Evolutionary conservation across 2,888 invertebrate genomes (phyloP).

Genomic region (Tuta absoluta): DNA sequence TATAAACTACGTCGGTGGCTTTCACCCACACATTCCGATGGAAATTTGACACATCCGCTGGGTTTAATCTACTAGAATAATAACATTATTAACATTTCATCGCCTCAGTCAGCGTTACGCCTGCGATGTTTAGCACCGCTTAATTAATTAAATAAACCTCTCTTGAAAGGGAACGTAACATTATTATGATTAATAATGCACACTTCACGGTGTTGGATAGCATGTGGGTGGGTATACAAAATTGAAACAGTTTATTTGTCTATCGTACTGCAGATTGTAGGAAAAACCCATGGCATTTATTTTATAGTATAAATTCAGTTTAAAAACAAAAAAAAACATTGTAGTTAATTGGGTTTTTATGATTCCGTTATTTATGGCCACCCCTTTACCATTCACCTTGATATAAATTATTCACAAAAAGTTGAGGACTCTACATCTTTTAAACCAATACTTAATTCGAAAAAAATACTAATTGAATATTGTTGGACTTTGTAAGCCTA

Average conservation of each 20-base stretch:
- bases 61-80: constrained; percentile 73
- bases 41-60: constrained; percentile 64
- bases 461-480: too few species aligned
- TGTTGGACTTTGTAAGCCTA: too few species aligned
- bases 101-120: constrained; percentile 62
- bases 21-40: constrained; percentile 68
- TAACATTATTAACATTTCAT: constrained; percentile 76
- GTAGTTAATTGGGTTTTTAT: too few species aligned
- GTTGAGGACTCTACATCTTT: too few species aligned
- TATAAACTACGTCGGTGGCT: constrained; percentile 60
- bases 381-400: too few species aligned
- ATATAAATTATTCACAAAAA: too few species aligned
- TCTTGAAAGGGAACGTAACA: constrained; percentile 58
- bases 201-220: constrained; percentile 31
- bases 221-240: background rate
- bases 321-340: too few species aligned
- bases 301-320: too few species aligned
- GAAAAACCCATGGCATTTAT: background rate
- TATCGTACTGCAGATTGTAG: background rate
- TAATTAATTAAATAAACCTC: constrained; percentile 72
- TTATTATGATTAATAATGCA: constrained; percentile 72
- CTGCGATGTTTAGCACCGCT: constrained; percentile 68
- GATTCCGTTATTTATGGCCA: too few species aligned
- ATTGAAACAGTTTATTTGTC: background rate
- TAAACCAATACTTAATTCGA: too few species aligned